Evolutionary conservation across 2,888 invertebrate genomes (phyloP), one percentile per base, ranked within the genome.

Genomic region (Melanchra persicariae): DNA sequence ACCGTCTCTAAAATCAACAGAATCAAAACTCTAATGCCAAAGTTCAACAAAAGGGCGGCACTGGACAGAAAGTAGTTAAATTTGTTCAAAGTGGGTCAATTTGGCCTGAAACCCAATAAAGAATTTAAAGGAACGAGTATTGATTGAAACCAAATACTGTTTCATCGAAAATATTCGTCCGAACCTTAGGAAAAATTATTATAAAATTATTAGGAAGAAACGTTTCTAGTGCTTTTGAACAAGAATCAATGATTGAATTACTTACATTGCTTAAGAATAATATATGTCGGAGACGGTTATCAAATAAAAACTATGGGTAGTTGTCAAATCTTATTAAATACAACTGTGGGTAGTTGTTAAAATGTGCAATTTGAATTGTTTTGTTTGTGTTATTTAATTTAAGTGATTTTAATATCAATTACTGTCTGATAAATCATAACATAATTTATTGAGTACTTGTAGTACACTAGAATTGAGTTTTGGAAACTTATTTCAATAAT

Each of bases 81-180:
- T 70, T 70, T 49, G 66, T 70, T 55, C 24, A 59, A 75, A 80
- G 47, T 79, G 63, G 76, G 64, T 75, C 62, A 63, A 79, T 75
- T 80, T 75, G 66, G 40, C 34, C 34, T 52, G 62, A 55, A 79
- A 75, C 55, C 47, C 59, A 66, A 80, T 70, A 80, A 75, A 75
- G 43, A 70, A 74, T 74, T 80, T 63, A 69, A 79, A 79, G 52
- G 45, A 65, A n/a, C 37, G 51, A 60, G 43, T 74, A 79, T 79
- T 63, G 79, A 79, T 77, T 64, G n/a, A 68, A 79, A 74, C 45
- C 45, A 74, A 73, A 77, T 55, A 67, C 54, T 60, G 47, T 60
- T 73, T 62, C n/a, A 51, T 24, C 10, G n/a, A 57, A 59, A 74
- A 64, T 61, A 52, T 52, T 74, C 40, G 22, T 64, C 24, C 22